Evolutionary conservation across 2,113 vertebrate species (phyloP), one percentile per base, ranked within the genome.

Genomic region (Scomber colias): DNA sequence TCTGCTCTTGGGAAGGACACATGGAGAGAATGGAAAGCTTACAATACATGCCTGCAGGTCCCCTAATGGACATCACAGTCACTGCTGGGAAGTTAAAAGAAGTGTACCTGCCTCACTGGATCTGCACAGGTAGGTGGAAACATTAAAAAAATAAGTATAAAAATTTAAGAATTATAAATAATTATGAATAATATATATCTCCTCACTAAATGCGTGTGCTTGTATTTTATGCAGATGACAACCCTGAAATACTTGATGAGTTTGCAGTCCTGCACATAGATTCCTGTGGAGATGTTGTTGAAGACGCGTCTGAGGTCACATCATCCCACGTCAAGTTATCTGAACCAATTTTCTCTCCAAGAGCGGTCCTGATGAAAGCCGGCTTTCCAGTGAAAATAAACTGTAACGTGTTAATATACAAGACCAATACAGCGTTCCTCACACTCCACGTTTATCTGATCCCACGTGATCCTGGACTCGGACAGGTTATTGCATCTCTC

Each of bases 321-420:
- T 21, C 21, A 21, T 21, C 21, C 21, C 21, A 21, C 21, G 21
- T 21, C 21, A 21, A 21, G 21, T 21, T 21, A 21, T 21, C 21
- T 21, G 21, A 21, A 21, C 21, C 21, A 21, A 21, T 21, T 21
- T 21, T 21, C 21, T 21, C 21, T 21, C 21, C 21, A 21, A 21
- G 21, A 21, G 21, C 21, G 21, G 21, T 21, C 21, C 21, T 21
- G 21, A 21, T 21, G 21, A 21, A 12, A 77, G 16, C 54, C 11
- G 35, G 35, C 35, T 35, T 35, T 35, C 35, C 35, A 5, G 35
- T 35, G 35, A 35, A 69, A 54, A 62, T 67, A 3, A 15, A 73
- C 46, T 80, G 61, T 30, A 44, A 44, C 11, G 7, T 67, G 63
- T 74, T 81, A 17, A 81, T 74, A 13, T 81, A 35, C 35, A 67